Evolutionary conservation across 2,113 vertebrate genomes (phyloP), one percentile per base, ranked within the genome.

Genomic region (Sander lucioperca): DNA sequence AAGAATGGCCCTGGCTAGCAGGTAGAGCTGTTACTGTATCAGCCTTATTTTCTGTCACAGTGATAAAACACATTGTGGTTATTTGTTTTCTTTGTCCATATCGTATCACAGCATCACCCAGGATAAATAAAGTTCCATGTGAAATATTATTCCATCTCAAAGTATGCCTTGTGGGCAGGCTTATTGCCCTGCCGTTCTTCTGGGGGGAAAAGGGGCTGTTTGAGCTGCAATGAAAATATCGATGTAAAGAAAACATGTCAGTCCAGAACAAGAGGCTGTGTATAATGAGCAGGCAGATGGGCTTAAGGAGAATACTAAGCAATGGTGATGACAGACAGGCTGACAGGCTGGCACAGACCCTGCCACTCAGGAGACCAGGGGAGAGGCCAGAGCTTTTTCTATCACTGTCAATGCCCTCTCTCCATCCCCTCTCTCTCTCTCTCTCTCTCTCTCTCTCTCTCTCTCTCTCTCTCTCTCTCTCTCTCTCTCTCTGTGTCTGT

Each of bases 261-360:
- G 91, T 93, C 90, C 88, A 88, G 88, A 93, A 91, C 91, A 93
- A 86, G 90, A 83, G 91, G 51, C 48, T 81, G 90, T 87, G 90
- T 93, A 90, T 93, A 94, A 93, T 91, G 92, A 93, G 92, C 83
- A 91, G 86, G 87, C 82, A 76, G 91, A 93, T 83, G 89, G 89
- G 93, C 88, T 89, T 94, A 93, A 92, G 94, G 92, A 93, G 93
- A 95, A 95, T 95, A 94, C 93, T 94, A 94, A 95, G 86, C 92
- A 93, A 91, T 75, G 87, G 85, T 90, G 89, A 87, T 92, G 89
- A 91, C 88, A 93, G 95, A 94, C 93, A 93, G 94, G 91, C 91
- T 92, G 93, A 92, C 91, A 95, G 94, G 93, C 93, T 91, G 92
- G 88, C 85, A 90, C 89, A 90, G 91, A 94, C 94, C 92, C 93